Conservation (phyloP, 2,888 invertebrate species). For the Myopa tessellatipennis region DNA sequence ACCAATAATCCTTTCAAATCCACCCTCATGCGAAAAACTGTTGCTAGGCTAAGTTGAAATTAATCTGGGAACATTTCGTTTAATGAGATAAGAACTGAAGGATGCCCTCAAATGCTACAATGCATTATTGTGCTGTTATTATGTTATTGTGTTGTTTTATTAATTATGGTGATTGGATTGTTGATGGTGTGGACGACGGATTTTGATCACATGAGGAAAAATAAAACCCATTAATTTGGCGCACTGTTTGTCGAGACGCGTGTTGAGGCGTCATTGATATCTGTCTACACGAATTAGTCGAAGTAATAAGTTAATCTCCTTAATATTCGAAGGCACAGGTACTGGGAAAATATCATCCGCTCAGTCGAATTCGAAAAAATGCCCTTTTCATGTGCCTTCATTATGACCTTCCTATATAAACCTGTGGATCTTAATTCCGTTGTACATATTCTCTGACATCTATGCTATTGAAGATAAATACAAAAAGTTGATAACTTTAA, state of each 20-base stretch:
- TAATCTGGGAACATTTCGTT: conserved; percentile 20
- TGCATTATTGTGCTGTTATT: too few species aligned
- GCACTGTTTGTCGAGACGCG: neutral
- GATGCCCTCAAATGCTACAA: neutral
- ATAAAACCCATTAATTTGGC: conserved; percentile 15
- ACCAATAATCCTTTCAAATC: neutral
- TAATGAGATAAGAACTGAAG: neutral
- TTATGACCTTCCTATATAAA: too few species aligned
- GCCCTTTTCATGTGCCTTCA: too few species aligned
- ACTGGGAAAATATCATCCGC: too few species aligned
- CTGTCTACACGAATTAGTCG: neutral
- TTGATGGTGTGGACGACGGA: neutral
- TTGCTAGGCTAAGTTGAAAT: conserved; percentile 38
- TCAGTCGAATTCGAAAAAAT: too few species aligned
- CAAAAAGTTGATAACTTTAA: too few species aligned
- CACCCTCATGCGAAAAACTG: conserved; percentile 7
- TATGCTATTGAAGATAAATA: too few species aligned
- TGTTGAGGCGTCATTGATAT: neutral
- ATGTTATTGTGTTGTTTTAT: neutral
- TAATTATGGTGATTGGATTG: neutral
- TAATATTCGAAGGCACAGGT: too few species aligned
- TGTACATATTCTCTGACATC: too few species aligned
- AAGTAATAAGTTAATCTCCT: too few species aligned
- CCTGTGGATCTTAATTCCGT: too few species aligned
- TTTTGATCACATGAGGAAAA: neutral